Percentiles rank a stretch among this genome's conserved stretches.
Evolutionary conservation across 2,113 vertebrate genomes (phyloP).

Genomic region (Lethenteron reissneri): DNA sequence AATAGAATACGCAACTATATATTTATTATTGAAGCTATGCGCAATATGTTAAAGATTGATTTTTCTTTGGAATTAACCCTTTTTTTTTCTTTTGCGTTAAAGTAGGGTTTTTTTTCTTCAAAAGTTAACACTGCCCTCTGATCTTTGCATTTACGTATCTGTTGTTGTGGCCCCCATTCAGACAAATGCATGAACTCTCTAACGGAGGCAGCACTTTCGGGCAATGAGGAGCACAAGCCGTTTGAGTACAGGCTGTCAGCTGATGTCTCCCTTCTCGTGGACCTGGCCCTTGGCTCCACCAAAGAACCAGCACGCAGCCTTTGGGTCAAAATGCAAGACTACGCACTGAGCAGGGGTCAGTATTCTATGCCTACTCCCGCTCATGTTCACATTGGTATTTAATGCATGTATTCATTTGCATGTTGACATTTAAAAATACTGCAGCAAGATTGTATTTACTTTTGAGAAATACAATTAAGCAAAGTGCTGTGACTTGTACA

Average conservation of each 20-base stretch:
- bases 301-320: slow-evolving; percentile 79
- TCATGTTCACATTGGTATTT: no score
- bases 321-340: slow-evolving; percentile 93
- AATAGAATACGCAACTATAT: no score
- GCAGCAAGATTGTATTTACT: no score
- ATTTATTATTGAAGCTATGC: no score
- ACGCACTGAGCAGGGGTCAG: slow-evolving; percentile 77
- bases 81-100: background rate
- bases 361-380: background rate
- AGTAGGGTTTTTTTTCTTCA: background rate
- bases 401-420: no score
- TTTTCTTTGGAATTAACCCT: background rate
- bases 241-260: slow-evolving; percentile 59
- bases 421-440: no score
- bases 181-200: slow-evolving; percentile 70
- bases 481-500: no score
- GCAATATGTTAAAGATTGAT: no score
- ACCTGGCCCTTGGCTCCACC: slow-evolving; percentile 63
- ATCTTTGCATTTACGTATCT: background rate
- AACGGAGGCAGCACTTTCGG: slow-evolving; percentile 66
- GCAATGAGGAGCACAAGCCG: slow-evolving; percentile 89
- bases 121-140: background rate
- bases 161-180: slow-evolving; percentile 14
- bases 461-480: no score
- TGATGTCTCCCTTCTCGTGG: slow-evolving; percentile 50